Base-by-base conservation (phyloP, 2,797 vertebrate genomes). In the Pseudocheirus occidentalis region DNA sequence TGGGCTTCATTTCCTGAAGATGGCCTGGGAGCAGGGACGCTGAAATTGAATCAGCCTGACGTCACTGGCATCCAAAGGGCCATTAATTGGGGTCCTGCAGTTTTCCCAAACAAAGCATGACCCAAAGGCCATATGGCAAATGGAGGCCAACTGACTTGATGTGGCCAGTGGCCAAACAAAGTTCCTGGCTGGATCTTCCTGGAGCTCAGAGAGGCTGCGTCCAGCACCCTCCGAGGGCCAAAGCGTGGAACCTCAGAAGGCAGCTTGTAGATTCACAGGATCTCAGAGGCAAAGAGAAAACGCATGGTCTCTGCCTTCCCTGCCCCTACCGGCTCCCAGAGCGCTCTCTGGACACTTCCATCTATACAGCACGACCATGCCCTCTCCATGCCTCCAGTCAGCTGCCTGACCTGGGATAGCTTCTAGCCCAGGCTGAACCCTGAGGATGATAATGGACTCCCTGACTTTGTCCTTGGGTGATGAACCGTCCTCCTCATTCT, bases 41-140 rank as follows among this genome's bases (percentile, higher is more conserved):
- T 96, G 96, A 98, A 98, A 98, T 98, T 98, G 97, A 98, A 99
- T 98, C 98, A 98, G 97, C 95, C 97, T 97, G 96, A 96, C 97
- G 94, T 97, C 97, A 97, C 97, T 98, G 95, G 97, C 98, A 97
- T 97, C 0, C 94, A 98, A 96, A 27, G 95, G 97, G 97, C 95
- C 97, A 95, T 98, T 97, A 98, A 96, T 96, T 96, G 97, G 94
- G 97, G 96, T 91, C 96, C 95, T 94, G 97, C 94, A 96, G 16
- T 97, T 98, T 98, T 96, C 97, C 97, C 98, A 98, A 97, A 97
- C 97, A 96, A 97, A 98, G 97, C 98, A 97, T 98, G 97, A 98
- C 56, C 62, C 73, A 95, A 56, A 93, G 94, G 98, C 98, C 98
- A 98, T 98, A 96, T 97, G 98, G 98, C 94, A 90, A 97, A 96